Base-by-base conservation (phyloP, 2,797 vertebrate genomes). In the Lagorchestes hirsutus region DNA sequence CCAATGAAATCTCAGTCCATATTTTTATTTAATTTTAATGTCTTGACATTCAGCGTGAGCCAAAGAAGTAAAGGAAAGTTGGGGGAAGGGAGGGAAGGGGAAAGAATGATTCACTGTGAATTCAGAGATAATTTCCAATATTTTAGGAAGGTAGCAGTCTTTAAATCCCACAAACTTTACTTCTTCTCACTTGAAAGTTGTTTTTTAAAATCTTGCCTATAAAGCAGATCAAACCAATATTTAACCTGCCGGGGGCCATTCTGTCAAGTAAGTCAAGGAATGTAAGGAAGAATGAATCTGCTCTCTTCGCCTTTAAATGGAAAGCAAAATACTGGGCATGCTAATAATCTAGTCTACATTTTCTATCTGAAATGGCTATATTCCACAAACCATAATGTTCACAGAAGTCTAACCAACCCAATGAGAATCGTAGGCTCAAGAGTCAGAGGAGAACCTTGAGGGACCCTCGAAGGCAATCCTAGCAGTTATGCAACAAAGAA, bases 61-160 rank as follows among this genome's bases (percentile, higher is more conserved):
- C n/a, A 40, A 94, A 8, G 24, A 91, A 55, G 50, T 50, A 91
- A 58, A 28, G 67, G 90, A 59, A 93, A 94, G 94, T 34, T 90
- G 5, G 18, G 40, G 40, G 58, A 57, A 87, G 90, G 91, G 52
- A 55, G 24, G 56, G 5, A 4, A 22, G 50, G 56, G 50, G 29
- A 31, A 90, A 28, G 67, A 10, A 54, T 22, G 55, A 52, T 92
- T 93, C 55, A 52, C 5, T 34, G 62, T 92, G 10, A 96, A 91
- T 59, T 96, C 67, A 90, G 52, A 92, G 91, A 58, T 56, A 13
- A 94, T 34, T 59, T 93, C 50, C 91, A 59, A 14, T 12, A 55
- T 67, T 34, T 24, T 10, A 5, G n/a, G 55, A 50, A 62, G 28
- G 50, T 55, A 93, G 24, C 57, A 94, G 11, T 34, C 46, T 58